Evolutionary conservation across 2,113 vertebrate genomes (phyloP).

Genomic region (Trachemys scripta): DNA sequence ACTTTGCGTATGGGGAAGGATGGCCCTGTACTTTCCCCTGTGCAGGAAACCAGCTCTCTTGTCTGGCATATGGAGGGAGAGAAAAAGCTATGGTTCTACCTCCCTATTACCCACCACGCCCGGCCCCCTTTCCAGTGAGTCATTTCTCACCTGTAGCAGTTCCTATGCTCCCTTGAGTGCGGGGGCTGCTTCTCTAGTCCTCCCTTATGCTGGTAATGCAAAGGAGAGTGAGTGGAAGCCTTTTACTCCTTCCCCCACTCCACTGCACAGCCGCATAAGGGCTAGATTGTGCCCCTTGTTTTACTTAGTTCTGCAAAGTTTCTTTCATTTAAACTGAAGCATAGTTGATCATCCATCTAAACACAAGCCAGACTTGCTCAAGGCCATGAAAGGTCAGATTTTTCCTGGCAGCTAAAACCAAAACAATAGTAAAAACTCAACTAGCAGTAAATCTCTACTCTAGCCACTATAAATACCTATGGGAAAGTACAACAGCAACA

Average conservation of each 20-base stretch:
- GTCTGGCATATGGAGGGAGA: neutral
- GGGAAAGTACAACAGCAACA: constrained; percentile 41
- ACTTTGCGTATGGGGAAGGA: too few relatives aligned
- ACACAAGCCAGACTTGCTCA: constrained; percentile 54
- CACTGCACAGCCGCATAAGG: neutral
- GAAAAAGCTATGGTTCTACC: constrained; percentile 9
- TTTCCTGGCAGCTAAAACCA: constrained; percentile 72
- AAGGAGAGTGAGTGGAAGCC: constrained; percentile 7
- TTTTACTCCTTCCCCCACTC: neutral
- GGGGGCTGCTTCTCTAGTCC: neutral
- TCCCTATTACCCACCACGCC: neutral
- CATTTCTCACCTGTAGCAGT: neutral
- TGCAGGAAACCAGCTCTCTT: neutral
- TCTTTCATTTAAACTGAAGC: constrained; percentile 52
- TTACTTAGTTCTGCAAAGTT: constrained; percentile 15
- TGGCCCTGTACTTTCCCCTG: neutral
- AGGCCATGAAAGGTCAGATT: constrained; percentile 49
- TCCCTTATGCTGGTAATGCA: constrained; percentile 22
- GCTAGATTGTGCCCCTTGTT: neutral
- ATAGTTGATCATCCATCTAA: constrained; percentile 44
- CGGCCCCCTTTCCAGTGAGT: constrained; percentile 8
- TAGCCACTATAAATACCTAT: constrained; percentile 65
- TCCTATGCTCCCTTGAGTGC: constrained; percentile 7
- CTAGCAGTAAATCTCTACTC: constrained; percentile 12
- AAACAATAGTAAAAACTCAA: constrained; percentile 71